Evolutionary conservation across 2,888 invertebrate species (phyloP), one percentile per base, ranked within the genome.

Genomic region (Amorpha juglandis): DNA sequence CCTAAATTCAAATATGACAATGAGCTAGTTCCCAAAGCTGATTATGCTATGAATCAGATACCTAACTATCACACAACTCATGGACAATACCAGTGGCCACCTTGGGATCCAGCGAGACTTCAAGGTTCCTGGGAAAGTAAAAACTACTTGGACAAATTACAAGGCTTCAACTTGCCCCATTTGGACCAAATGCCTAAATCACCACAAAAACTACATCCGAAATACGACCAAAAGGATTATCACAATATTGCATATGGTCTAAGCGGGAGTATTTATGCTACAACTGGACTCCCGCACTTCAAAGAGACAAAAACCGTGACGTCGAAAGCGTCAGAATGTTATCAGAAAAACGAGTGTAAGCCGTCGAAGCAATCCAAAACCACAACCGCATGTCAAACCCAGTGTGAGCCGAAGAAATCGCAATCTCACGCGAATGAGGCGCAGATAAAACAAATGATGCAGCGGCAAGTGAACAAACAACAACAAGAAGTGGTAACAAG

Each of bases 41-140:
- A 95, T 74, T 95, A 95, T 74, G 84, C 94, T 0, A 94, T 94
- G 85, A 95, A 96, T 84, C 95, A 95, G 74, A 94, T 95, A 63
- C 95, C 95, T 0, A 96, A 96, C 78, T 96, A 96, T 77, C 95
- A 95, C 77, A 94, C 95, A 62, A 93, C 95, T 0, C 94, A 94
- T 70, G 86, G 93, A 0, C 95, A 95, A 77, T 96, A 95, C 74
- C 94, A 94, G 75, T 95, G 95, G 94, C 95, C 95, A 35, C 91
- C 92, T 1, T 95, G 95, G 95, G 94, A 95, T 71, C 90, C 91
- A 21, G 80, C 92, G 9, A 81, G 94, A 33, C 78, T 94, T 64
- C 92, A 91, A 66, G 82, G 88, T 68, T 86, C 94, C 0, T 95
- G 95, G 94, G 94, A 94, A 64, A 93, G 91, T 69, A 95, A 95